Evolutionary conservation across 1,140 invertebrate genomes (phyloP), one percentile per base, ranked within the genome.

Genomic region (Marisa cornuarietis): DNA sequence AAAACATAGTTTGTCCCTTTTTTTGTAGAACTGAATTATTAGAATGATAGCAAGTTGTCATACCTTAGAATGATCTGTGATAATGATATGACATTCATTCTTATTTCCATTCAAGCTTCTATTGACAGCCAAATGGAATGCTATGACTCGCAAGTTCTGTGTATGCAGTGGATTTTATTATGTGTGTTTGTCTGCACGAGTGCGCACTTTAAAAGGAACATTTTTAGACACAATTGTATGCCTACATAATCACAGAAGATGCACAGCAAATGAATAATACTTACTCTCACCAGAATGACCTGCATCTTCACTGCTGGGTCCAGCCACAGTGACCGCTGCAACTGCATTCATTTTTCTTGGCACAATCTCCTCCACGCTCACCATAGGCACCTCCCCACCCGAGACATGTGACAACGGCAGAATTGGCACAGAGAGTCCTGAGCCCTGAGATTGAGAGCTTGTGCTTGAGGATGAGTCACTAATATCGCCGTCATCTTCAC

Each of bases 271-370:
- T 26, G 66, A 63, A 31, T 24, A 54, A 62, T 66, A 84, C 86
- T 77, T 79, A 87, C 86, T 83, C 78, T 84, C 78, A n/a, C 85
- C 86, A 79, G 72, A 82, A 71, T 84, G 80, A 58, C 83, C 82
- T 52, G 80, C 61, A 13, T 26, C 83, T 80, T 84, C 85, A 78
- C 79, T 78, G 72, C 74, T 68, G 22, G 65, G 13, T 68, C 65
- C 65, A 11, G 65, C 65, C 81, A 63, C 71, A 58, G 26, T 69
- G 58, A 58, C 71, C 78, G 78, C 71, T 78, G 42, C 83, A 69
- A 10, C 79, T 79, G 26, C 69, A 52, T 75, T 84, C 83, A 75
- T 82, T 26, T 24, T 77, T 52, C 14, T 82, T 76, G 65, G 65
- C 63, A 85, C 79, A 31, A 85, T 81, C 71, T 86, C 85, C 71